Evolutionary conservation across 2,113 vertebrate genomes (phyloP).

Genomic region (Mirounga angustirostris): DNA sequence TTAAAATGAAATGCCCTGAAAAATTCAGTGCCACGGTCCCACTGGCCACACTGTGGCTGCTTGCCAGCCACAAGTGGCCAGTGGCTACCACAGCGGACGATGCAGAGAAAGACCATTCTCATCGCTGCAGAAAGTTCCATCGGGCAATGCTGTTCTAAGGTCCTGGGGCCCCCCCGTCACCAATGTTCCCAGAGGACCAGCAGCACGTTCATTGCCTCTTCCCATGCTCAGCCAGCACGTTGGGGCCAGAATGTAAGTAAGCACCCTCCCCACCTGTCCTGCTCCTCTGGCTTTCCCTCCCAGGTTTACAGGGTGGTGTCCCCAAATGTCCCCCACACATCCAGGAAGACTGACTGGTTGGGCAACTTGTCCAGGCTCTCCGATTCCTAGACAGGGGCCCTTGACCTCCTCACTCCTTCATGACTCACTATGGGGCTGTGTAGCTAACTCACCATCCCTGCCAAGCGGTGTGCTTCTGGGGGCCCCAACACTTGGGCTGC

Average conservation of each 20-base stretch:
- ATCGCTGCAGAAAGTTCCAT: background rate
- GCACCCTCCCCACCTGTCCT: too few relatives aligned
- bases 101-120: background rate
- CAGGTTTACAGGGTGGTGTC: background rate
- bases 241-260: too few relatives aligned
- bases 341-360: background rate
- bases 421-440: fast-evolving
- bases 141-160: background rate
- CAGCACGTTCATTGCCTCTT: fast-evolving
- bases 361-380: background rate
- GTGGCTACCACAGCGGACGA: fast-evolving
- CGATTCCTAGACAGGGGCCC: background rate
- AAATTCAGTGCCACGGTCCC: fast-evolving
- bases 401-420: background rate
- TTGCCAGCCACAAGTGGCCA: background rate
- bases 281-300: background rate
- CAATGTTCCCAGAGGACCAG: background rate
- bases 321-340: background rate
- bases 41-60: background rate
- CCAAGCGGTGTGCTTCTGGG: background rate
- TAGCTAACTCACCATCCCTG: fast-evolving
- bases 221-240: background rate
- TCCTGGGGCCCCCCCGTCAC: background rate
- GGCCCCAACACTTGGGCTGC: background rate
- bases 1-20: background rate